Conservation (phyloP, 1,140 invertebrate species). For the Anthonomus grandis region DNA sequence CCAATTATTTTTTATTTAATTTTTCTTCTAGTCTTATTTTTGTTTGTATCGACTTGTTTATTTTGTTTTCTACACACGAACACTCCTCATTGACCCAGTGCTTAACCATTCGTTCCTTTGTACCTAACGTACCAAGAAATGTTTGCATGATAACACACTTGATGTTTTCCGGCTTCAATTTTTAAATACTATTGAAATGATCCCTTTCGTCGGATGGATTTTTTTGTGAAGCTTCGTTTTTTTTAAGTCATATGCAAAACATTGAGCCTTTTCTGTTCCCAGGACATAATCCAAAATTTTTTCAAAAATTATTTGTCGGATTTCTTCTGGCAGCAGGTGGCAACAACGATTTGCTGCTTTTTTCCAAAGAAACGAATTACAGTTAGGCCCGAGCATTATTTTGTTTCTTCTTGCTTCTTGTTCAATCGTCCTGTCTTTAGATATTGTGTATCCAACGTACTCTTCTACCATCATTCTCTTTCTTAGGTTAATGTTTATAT, state of each 20-base stretch:
- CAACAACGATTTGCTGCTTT: conserved; percentile 12
- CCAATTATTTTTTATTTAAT: no score
- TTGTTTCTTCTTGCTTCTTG: conserved; percentile 8
- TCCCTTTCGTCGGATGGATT: no score
- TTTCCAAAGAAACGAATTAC: conserved; percentile 11
- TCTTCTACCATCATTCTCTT: conserved; percentile 16
- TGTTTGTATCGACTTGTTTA: conserved; percentile 7
- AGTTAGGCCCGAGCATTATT: neutral
- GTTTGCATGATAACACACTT: conserved; percentile 10
- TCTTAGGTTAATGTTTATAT: conserved; percentile 17
- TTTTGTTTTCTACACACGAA: neutral
- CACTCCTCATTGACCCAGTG: no score
- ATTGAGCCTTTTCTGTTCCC: no score
- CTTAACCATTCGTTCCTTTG: no score
- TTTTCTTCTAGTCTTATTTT: conserved; percentile 6
- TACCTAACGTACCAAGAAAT: conserved; percentile 8
- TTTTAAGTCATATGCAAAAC: no score
- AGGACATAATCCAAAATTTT: no score
- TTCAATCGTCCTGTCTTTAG: conserved; percentile 11
- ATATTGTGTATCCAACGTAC: conserved; percentile 16
- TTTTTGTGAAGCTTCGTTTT: no score
- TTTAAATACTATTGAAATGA: conserved; percentile 10
- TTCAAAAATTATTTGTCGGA: no score
- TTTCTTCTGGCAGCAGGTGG: conserved; percentile 6
- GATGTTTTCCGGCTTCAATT: conserved; percentile 1